Conservation (phyloP, 2,888 invertebrate genomes). For the Malthinus seriepunctatus region DNA sequence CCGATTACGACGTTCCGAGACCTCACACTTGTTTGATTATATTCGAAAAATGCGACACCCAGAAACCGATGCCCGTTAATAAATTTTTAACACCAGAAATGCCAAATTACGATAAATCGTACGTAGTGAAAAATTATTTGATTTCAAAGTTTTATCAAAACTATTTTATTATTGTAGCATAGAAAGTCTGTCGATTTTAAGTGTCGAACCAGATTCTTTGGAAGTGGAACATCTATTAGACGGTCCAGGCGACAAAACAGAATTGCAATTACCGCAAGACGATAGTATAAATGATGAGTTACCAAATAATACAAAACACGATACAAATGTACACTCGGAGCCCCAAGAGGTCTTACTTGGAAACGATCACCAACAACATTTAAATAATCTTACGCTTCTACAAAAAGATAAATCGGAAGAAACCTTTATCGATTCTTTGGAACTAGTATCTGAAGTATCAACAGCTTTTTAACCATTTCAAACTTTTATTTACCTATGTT, state of each 20-base stretch:
- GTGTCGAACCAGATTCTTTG: slow-evolving; percentile 52
- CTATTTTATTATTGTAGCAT: slow-evolving; percentile 18
- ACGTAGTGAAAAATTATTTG: neutral
- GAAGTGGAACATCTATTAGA: slow-evolving; percentile 32
- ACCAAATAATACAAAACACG: neutral
- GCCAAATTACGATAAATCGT: neutral
- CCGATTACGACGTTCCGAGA: slow-evolving; percentile 57
- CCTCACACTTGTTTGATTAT: slow-evolving; percentile 48
- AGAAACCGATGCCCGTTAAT: too few species aligned
- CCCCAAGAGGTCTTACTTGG: too few species aligned
- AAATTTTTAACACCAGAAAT: too few species aligned
- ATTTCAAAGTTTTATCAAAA: neutral
- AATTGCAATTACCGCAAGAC: too few species aligned
- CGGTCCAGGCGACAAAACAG: too few species aligned
- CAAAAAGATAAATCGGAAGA: slow-evolving; percentile 31
- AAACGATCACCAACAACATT: too few species aligned
- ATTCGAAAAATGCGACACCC: too few species aligned
- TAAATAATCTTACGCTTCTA: neutral
- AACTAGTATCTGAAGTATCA: slow-evolving; percentile 33
- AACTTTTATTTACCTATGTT: too few species aligned
- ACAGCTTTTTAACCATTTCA: slow-evolving; percentile 30
- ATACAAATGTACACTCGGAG: neutral
- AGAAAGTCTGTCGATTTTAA: slow-evolving; percentile 28
- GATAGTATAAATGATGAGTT: too few species aligned
- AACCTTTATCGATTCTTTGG: slow-evolving; percentile 44